Conservation (phyloP, 37 sponge, comb jelly and placozoan species). For the Spongia lamella region DNA sequence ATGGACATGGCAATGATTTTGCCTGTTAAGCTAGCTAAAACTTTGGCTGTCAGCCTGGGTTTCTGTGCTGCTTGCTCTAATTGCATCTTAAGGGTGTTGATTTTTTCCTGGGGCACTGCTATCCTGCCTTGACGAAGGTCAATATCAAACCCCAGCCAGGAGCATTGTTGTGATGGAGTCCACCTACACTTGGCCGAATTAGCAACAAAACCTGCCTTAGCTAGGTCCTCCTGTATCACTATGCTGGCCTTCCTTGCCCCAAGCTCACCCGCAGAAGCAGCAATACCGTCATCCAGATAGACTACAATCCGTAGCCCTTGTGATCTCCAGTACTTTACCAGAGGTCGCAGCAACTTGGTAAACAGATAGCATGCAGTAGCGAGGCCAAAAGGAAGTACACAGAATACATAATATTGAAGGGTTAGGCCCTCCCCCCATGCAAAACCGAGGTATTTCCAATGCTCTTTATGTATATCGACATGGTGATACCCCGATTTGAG, state of each 20-base stretch:
- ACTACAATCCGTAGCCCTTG: neutral
- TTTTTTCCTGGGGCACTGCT: neutral
- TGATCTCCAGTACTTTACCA: conserved; percentile 1
- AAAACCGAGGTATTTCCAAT: conserved; percentile 11
- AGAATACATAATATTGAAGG: neutral
- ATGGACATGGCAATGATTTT: conserved; percentile 27
- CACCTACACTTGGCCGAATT: neutral
- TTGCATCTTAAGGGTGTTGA: neutral
- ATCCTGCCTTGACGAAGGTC: neutral
- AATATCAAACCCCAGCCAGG: conserved; percentile 1
- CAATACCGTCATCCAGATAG: conserved; percentile 26
- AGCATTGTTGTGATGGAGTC: neutral
- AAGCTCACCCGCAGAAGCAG: neutral
- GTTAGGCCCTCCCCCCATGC: neutral
- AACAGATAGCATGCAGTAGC: conserved; percentile 12
- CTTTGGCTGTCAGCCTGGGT: too few species aligned
- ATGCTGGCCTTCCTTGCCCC: neutral
- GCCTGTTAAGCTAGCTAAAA: too few species aligned
- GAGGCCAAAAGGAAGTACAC: conserved; percentile 25
- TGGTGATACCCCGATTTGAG: conserved; percentile 22
- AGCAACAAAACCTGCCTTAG: conserved; percentile 8
- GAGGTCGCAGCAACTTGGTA: conserved; percentile 10
- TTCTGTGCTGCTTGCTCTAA: too few species aligned
- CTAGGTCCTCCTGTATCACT: neutral
- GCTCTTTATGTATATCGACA: conserved; percentile 7